Conservation (phyloP, 2,888 invertebrate genomes). For the Neria commutata region DNA sequence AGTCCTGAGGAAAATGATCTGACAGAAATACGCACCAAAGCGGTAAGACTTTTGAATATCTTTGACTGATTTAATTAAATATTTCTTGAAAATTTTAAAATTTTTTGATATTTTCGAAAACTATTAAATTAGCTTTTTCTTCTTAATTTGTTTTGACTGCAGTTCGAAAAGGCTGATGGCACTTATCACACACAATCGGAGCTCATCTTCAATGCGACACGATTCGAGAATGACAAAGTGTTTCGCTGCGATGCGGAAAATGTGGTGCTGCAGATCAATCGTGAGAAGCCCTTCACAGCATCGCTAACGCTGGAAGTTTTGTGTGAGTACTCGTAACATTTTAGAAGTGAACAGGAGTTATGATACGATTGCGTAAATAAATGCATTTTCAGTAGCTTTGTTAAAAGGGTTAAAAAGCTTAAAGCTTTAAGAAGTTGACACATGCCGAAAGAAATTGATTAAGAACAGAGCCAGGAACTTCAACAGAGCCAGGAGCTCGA, state of each 20-base stretch:
- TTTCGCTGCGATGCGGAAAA: slow-evolving; percentile 85
- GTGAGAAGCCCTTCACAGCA: slow-evolving; percentile 77
- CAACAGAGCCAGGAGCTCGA: too few species aligned
- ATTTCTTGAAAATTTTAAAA: neutral
- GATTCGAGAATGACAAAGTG: slow-evolving; percentile 79
- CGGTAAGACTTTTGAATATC: too few species aligned
- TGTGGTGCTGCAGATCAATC: slow-evolving; percentile 74
- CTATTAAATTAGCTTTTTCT: neutral
- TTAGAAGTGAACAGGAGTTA: too few species aligned
- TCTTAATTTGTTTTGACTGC: slow-evolving; percentile 58
- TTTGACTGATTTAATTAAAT: too few species aligned
- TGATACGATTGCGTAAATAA: too few species aligned
- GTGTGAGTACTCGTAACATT: too few species aligned
- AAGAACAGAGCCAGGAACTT: too few species aligned
- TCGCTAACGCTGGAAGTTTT: slow-evolving; percentile 78
- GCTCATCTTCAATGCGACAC: slow-evolving; percentile 78
- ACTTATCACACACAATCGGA: slow-evolving; percentile 81
- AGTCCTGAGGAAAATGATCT: slow-evolving; percentile 50
- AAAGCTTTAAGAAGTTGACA: too few species aligned
- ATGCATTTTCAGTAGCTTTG: too few species aligned
- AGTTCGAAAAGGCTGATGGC: slow-evolving; percentile 67
- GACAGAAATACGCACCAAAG: slow-evolving; percentile 60
- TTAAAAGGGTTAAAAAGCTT: too few species aligned
- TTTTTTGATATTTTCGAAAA: neutral
- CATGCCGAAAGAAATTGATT: too few species aligned